A percentile compares a stretch with the other conserved stretches of the same genome.
These are phyloP conservation scores for Augochlora pura DNA, from an alignment of 1,140 invertebrate species.

Conservation along the genomic window DNA sequence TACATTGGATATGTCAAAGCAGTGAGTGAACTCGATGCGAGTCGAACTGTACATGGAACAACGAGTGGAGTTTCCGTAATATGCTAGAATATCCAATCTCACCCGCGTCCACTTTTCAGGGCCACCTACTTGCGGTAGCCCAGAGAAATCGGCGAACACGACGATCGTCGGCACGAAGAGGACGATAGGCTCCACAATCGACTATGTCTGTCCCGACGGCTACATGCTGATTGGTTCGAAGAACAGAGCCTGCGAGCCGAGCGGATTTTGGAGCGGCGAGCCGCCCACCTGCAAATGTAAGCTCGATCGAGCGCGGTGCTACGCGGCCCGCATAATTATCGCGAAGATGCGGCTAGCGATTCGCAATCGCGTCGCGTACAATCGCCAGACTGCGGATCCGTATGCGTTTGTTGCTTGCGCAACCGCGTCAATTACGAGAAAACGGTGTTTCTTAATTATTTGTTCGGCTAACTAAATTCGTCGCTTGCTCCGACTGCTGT, in stretches of 20 bases:
- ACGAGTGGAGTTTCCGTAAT: background rate
- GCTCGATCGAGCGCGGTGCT: conserved; percentile 61
- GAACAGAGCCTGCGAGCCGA: conserved; percentile 84
- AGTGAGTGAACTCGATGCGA: conserved; percentile 81
- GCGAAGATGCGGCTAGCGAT: background rate
- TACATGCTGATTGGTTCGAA: conserved; percentile 89
- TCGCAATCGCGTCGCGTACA: background rate
- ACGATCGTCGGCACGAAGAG: conserved; percentile 88
- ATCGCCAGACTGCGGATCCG: background rate
- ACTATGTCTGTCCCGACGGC: conserved; percentile 91
- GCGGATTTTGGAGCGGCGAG: conserved; percentile 90
- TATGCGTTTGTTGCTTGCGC: too few relatives aligned
- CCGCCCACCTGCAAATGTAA: conserved; percentile 93
- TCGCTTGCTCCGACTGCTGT: too few relatives aligned
- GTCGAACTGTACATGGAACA: background rate
- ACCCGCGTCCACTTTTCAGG: conserved; percentile 77
- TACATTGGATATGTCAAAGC: conserved; percentile 96
- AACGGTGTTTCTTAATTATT: too few relatives aligned
- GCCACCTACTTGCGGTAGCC: conserved; percentile 91
- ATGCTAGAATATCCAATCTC: background rate
- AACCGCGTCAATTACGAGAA: too few relatives aligned
- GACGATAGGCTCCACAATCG: conserved; percentile 85
- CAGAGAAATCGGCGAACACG: conserved; percentile 91
- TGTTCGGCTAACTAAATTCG: too few relatives aligned
- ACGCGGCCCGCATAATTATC: conserved; percentile 15